A percentile compares a stretch with the other conserved stretches of the same genome.
Evolutionary conservation across 2,888 invertebrate genomes (phyloP).

Genomic region (Myopa testacea): DNA sequence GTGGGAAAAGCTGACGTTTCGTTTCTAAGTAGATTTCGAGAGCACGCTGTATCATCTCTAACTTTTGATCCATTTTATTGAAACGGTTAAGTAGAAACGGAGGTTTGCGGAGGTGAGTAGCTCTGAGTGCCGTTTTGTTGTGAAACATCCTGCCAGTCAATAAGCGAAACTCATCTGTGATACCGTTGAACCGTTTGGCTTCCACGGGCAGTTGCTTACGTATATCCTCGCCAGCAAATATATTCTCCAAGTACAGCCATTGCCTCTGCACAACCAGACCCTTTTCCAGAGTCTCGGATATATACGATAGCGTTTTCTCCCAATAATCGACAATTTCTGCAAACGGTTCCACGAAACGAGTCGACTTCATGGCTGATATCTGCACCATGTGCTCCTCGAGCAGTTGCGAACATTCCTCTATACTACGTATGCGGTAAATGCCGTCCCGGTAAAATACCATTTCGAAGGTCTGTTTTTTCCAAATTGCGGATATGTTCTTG

Average conservation of each 20-base stretch:
- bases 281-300: conserved; percentile 84
- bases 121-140: conserved; percentile 72
- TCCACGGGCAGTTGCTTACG: conserved; percentile 84
- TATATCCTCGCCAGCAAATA: conserved; percentile 89
- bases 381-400: conserved; percentile 89
- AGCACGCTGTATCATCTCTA: conserved; percentile 85
- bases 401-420: conserved; percentile 81
- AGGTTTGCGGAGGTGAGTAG: conserved; percentile 73
- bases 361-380: conserved; percentile 88
- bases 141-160: conserved; percentile 71
- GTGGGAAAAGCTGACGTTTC: conserved; percentile 87
- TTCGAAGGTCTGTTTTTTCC: conserved; percentile 80
- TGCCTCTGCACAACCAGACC: conserved; percentile 85
- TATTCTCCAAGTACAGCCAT: conserved; percentile 89
- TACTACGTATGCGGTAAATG: conserved; percentile 78
- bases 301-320: conserved; percentile 85
- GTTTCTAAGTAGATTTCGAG: conserved; percentile 89
- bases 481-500: conserved; percentile 77
- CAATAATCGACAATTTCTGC: conserved; percentile 85
- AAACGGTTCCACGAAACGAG: conserved; percentile 88
- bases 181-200: conserved; percentile 78
- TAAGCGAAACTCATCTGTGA: conserved; percentile 79
- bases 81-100: conserved; percentile 77
- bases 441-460: conserved; percentile 78
- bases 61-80: conserved; percentile 78